Conservation (phyloP, 2,797 vertebrate species). For the Oreochromis grahami region DNA sequence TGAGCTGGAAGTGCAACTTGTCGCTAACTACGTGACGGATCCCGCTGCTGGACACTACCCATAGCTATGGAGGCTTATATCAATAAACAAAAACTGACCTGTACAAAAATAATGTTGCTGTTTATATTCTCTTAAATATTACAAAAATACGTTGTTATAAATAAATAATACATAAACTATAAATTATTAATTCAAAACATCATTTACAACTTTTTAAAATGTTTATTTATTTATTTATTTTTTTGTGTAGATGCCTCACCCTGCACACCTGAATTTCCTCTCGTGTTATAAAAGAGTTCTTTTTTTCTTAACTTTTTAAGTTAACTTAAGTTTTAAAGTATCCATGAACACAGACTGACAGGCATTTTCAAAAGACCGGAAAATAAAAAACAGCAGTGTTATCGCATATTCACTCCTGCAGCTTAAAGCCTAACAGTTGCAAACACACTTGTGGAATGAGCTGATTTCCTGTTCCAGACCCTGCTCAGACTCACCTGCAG, state of each 20-base stretch:
- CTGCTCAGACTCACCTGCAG: not conserved
- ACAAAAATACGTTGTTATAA: not conserved
- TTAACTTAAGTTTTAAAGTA: not conserved
- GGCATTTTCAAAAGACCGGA: not conserved
- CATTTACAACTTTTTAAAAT: not conserved
- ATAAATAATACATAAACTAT: not conserved
- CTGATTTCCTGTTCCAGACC: not conserved
- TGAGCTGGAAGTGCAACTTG: not conserved
- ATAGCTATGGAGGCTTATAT: not conserved
- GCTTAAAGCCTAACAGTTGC: not conserved
- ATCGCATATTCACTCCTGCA: not conserved
- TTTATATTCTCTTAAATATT: not conserved
- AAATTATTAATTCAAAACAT: not conserved
- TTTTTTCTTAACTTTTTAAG: too few species aligned
- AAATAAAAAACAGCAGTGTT: not conserved
- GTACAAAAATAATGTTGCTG: accelerated
- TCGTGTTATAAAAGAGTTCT: accelerated
- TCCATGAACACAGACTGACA: accelerated
- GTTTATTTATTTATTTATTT: not conserved
- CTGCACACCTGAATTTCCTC: accelerated
- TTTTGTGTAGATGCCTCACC: accelerated
- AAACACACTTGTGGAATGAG: accelerated
- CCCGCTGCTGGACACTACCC: not conserved
- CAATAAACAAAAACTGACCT: accelerated
- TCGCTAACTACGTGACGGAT: accelerated